A percentile compares a stretch with the other conserved stretches of the same genome.
These are phyloP conservation scores for Coreoperca whiteheadi DNA, from an alignment of 2,113 vertebrate genomes.

Conservation along the genomic window DNA sequence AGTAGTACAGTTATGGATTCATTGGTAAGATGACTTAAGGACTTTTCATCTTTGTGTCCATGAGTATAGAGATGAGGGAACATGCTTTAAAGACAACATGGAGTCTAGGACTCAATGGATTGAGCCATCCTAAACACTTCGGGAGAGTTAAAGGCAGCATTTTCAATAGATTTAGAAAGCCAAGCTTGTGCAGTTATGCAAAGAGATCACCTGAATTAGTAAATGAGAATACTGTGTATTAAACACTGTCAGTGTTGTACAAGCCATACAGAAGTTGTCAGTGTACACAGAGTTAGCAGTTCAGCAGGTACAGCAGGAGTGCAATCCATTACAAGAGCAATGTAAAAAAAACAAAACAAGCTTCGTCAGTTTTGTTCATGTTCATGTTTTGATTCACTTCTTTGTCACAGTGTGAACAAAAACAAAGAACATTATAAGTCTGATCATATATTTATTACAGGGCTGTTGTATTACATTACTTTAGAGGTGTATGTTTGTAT, in stretches of 20 bases:
- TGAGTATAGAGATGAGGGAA: background rate
- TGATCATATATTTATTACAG: background rate
- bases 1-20: too few relatives aligned
- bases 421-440: background rate
- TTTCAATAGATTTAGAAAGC: slow-evolving; percentile 5
- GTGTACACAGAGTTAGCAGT: background rate
- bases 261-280: background rate
- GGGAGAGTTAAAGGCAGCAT: background rate
- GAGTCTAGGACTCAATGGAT: background rate
- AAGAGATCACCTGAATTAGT: slow-evolving; percentile 6
- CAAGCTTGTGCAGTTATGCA: background rate
- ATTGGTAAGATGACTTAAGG: background rate
- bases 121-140: background rate
- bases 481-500: background rate
- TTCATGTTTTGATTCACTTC: background rate
- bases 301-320: background rate
- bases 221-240: background rate
- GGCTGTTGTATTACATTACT: background rate
- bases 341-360: background rate
- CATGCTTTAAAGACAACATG: background rate
- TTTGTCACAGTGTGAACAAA: background rate
- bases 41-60: background rate
- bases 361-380: background rate
- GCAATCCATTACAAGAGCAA: background rate
- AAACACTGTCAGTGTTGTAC: background rate